phyloP scores from a whole-genome alignment of 2,888 invertebrate species.

The Lochmaea crataegi region DNA sequence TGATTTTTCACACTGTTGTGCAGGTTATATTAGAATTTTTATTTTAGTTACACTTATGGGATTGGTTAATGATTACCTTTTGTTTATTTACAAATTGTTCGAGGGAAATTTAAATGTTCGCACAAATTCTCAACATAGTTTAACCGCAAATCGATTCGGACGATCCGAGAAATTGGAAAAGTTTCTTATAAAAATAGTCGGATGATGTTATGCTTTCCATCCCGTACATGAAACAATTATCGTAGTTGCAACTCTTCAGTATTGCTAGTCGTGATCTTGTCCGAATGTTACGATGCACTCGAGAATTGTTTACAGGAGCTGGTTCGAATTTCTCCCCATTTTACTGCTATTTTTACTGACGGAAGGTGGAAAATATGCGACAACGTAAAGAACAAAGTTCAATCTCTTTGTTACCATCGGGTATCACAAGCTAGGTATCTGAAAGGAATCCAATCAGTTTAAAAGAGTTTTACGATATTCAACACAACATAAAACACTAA shows the following conservation, averaged over 20 bases:
- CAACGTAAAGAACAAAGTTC: conserved; percentile 5
- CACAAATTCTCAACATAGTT: conserved; percentile 52
- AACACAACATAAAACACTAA: too few species aligned
- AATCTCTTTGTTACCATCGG: background rate
- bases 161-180: conserved; percentile 65
- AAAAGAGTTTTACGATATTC: too few species aligned
- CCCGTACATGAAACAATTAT: conserved; percentile 33
- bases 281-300: conserved; percentile 44
- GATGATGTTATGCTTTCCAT: conserved; percentile 27
- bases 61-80: background rate
- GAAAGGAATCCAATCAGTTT: background rate
- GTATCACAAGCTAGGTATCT: background rate
- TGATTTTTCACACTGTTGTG: too few species aligned
- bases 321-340: conserved; percentile 30
- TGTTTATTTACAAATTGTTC: background rate
- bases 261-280: conserved; percentile 38
- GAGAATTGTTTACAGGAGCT: conserved; percentile 49
- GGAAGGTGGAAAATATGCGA: conserved; percentile 6
- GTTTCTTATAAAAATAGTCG: conserved; percentile 53
- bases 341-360: conserved; percentile 26
- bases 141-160: conserved; percentile 58
- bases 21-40: too few species aligned
- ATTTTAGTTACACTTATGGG: too few species aligned
- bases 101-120: background rate
- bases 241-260: conserved; percentile 40